These are phyloP conservation scores for Acronicta psi DNA, from an alignment of 2,888 invertebrate species.

Conservation along the genomic window DNA sequence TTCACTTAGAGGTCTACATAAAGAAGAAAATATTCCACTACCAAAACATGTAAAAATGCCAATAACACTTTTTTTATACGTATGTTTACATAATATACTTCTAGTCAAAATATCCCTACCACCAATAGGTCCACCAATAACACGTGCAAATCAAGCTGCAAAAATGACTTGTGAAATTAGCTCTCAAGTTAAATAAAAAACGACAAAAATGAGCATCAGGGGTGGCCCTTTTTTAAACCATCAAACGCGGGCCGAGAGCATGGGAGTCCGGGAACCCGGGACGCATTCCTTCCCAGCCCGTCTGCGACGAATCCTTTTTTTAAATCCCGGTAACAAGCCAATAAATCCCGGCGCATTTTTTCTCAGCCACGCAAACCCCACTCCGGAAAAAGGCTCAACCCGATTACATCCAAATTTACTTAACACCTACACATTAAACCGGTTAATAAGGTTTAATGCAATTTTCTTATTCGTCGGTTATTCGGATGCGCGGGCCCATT, in stretches of 20 bases:
- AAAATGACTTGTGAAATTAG: conserved; percentile 49
- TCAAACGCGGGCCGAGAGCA: conserved; percentile 73
- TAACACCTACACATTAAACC: conserved; percentile 87
- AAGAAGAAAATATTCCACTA: too few relatives aligned
- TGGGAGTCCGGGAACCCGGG: conserved; percentile 55
- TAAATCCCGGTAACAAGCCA: conserved; percentile 89
- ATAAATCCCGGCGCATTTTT: conserved; percentile 88
- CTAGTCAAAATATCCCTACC: too few relatives aligned
- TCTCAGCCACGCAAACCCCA: conserved; percentile 65
- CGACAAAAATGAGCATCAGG: conserved; percentile 78
- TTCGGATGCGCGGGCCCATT: conserved; percentile 71
- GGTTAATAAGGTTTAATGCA: conserved; percentile 84
- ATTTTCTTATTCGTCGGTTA: conserved; percentile 80
- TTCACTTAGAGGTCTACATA: too few relatives aligned
- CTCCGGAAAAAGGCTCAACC: conserved; percentile 80
- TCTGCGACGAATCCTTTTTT: conserved; percentile 80
- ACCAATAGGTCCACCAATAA: too few relatives aligned
- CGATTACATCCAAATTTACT: conserved; percentile 89
- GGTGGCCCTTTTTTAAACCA: conserved; percentile 72
- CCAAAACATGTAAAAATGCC: too few relatives aligned
- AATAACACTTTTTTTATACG: too few relatives aligned
- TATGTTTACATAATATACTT: too few relatives aligned
- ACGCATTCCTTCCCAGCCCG: conserved; percentile 78
- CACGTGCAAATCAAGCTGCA: conserved; percentile 1
- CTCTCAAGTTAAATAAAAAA: conserved; percentile 63